Conservation (phyloP, 2,888 invertebrate species). For the Elysia crispata region DNA sequence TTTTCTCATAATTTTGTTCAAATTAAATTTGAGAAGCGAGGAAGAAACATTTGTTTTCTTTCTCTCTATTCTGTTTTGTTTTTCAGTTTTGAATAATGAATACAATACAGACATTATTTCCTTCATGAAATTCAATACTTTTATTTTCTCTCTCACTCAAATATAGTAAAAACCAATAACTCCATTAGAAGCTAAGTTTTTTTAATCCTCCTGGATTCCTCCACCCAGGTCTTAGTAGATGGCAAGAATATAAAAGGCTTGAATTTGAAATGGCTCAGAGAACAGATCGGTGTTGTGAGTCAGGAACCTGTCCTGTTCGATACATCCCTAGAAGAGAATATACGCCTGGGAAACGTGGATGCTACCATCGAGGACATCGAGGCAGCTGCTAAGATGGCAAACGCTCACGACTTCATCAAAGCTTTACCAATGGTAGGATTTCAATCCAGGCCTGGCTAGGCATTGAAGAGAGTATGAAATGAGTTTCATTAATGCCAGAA, state of each 20-base stretch:
- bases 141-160: slow-evolving; percentile 55
- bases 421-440: slow-evolving; percentile 79
- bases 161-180: not conserved
- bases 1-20: no score
- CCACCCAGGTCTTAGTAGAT: slow-evolving; percentile 43
- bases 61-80: no score
- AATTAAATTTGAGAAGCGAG: no score
- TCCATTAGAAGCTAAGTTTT: no score
- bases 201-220: not conserved
- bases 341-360: slow-evolving; percentile 74
- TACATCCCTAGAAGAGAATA: slow-evolving; percentile 78
- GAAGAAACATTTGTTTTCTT: no score
- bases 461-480: no score
- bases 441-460: not conserved
- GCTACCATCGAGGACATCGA: slow-evolving; percentile 71
- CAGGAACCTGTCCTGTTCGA: slow-evolving; percentile 47
- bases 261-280: slow-evolving; percentile 45
- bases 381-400: slow-evolving; percentile 75
- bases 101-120: no score
- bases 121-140: no score
- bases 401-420: slow-evolving; percentile 76
- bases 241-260: slow-evolving; percentile 39
- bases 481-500: no score
- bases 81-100: no score
- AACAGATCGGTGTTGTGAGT: slow-evolving; percentile 43